Conservation (phyloP, 1,140 invertebrate species). For the Hylaeus volcanicus region DNA sequence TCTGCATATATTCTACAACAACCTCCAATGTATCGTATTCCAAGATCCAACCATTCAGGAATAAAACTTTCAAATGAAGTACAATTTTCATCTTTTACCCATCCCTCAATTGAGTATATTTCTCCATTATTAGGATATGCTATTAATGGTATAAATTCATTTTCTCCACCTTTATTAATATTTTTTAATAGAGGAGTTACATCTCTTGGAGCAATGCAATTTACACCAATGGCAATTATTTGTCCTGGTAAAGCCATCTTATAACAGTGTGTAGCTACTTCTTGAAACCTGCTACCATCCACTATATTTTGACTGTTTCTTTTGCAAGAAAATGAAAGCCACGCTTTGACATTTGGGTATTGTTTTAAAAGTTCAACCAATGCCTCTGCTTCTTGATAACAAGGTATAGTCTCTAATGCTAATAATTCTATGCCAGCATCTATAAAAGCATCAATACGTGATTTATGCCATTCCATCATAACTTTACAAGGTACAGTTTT, state of each 20-base stretch:
- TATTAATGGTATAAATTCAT: conserved; percentile 81
- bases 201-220: conserved; percentile 87
- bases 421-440: conserved; percentile 90
- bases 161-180: conserved; percentile 71
- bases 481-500: conserved; percentile 84
- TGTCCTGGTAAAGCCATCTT: conserved; percentile 82
- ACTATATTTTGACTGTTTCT: conserved; percentile 85
- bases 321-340: conserved; percentile 92
- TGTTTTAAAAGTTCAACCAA: conserved; percentile 88
- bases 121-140: conserved; percentile 90
- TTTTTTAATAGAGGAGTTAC: conserved; percentile 82
- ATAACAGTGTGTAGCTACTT: conserved; percentile 84
- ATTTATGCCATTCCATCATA: conserved; percentile 89
- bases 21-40: conserved; percentile 88
- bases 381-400: conserved; percentile 89
- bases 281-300: conserved; percentile 87
- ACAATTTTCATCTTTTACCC: conserved; percentile 81
- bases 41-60: conserved; percentile 85
- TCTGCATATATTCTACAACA: conserved; percentile 88
- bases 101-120: conserved; percentile 81
- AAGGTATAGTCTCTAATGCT: conserved; percentile 94
- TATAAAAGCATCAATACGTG: conserved; percentile 87
- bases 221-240: conserved; percentile 90
- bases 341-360: conserved; percentile 87
- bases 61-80: conserved; percentile 83